Base-by-base conservation (phyloP, 2,797 vertebrate genomes). In the Ibycter americanus region DNA sequence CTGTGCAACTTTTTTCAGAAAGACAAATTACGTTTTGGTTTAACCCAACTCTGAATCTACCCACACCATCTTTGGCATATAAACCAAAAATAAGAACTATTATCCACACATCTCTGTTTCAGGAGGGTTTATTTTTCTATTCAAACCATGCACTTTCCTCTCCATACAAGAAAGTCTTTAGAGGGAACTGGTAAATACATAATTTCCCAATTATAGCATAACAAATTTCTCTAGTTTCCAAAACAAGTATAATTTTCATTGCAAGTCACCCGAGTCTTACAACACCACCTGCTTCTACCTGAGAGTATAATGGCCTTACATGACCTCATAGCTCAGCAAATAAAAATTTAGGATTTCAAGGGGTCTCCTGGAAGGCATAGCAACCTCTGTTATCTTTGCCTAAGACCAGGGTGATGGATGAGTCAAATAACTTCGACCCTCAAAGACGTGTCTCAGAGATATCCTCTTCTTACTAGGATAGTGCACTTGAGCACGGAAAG, bases 381-480 rank as follows among this genome's bases (percentile, higher is more conserved):
- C 31, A 65, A 46, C 74, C 27, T n/a, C 23, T 20, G 7, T 2
- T 38, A 78, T 23, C 49, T 67, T 52, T 32, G 51, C 46, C 29
- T 11, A 34, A 29, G 61, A 68, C 21, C 34, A 15, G 42, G 40
- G 47, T 16, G 42, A 67, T 7, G 16, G 58, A 46, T 0, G 1
- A 79, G 49, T 9, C 25, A 76, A 61, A 7, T 12, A 20, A 11
- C 4, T 78, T 22, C 25, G 63, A 38, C 61, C 11, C 66, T 76
- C 40, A 20, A 5, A 81, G 32, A 18, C 0, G 0, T 18, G 36
- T 36, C 79, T 47, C 32, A 32, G 31, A 62, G 36, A 23, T 26
- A 13, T 7, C 25, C 23, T 40, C 42, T 68, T 72, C 51, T 55
- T 52, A 20, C 8, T 3, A 44, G 46, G 34, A 9, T 32, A 73